A percentile compares a stretch with the other conserved stretches of the same genome.
These are phyloP conservation scores for Athalia cordata DNA, from an alignment of 2,888 invertebrate species.

Conservation along the genomic window DNA sequence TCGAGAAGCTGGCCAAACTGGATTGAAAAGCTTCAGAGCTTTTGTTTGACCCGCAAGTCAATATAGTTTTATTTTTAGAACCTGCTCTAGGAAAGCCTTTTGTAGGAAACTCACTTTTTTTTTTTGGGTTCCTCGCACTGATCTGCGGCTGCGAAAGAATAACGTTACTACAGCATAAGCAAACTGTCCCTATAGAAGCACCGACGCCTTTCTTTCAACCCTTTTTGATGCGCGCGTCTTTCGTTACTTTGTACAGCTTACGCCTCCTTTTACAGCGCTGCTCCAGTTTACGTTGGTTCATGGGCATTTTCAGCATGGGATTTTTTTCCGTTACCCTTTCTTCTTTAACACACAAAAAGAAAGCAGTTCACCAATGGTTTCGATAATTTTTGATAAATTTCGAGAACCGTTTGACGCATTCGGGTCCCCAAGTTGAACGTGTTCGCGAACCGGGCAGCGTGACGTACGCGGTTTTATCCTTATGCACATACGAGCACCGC, in stretches of 20 bases:
- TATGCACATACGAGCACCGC: not conserved
- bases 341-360: not conserved
- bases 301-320: not conserved
- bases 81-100: constrained; percentile 33
- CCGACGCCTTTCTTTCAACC: constrained; percentile 22
- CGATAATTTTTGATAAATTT: not conserved
- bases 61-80: constrained; percentile 40
- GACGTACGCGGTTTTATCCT: too few relatives aligned
- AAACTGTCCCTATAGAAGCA: constrained; percentile 25
- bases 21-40: constrained; percentile 58
- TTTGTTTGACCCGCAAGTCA: constrained; percentile 43
- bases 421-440: not conserved
- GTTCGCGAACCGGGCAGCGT: not conserved
- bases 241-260: constrained; percentile 7
- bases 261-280: not conserved
- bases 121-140: constrained; percentile 5
- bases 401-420: not conserved
- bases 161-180: constrained; percentile 28
- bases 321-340: constrained; percentile 6
- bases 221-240: constrained; percentile 3
- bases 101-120: constrained; percentile 28
- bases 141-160: constrained; percentile 29
- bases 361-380: not conserved
- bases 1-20: constrained; percentile 47
- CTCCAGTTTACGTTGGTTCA: not conserved